Percentiles rank a stretch among this genome's conserved stretches.
phyloP scores from a whole-genome alignment of 2,113 vertebrate species.

The Anas platyrhynchos region DNA sequence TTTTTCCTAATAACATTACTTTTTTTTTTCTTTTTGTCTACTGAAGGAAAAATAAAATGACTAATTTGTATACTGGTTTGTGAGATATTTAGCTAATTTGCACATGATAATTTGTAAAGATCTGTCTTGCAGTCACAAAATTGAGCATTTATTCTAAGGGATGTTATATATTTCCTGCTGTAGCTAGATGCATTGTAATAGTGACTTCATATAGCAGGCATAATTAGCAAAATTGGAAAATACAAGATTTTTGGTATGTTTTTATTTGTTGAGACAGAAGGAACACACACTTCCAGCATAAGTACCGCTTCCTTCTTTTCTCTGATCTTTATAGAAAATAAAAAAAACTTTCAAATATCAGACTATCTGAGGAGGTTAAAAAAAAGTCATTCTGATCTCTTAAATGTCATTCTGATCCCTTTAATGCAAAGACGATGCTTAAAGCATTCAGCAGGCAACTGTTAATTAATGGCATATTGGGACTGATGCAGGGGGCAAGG shows the following conservation, averaged over 20 bases:
- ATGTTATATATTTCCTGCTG: neutral
- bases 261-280: neutral
- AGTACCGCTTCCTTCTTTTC: neutral
- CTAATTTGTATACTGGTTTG: neutral
- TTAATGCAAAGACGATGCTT: neutral
- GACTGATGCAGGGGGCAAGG: neutral
- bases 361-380: neutral
- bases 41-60: neutral
- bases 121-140: neutral
- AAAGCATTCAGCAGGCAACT: neutral
- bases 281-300: neutral
- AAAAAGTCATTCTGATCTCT: neutral
- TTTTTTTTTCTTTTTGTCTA: neutral
- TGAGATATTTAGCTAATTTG: conserved; percentile 8
- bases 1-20: conserved; percentile 7
- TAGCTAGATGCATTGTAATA: neutral
- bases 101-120: neutral
- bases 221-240: neutral
- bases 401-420: neutral
- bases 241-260: neutral
- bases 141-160: neutral
- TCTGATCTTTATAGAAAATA: neutral
- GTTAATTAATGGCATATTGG: neutral
- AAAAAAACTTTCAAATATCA: neutral
- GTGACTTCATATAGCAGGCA: neutral